Evolutionary conservation across 2,888 invertebrate species (phyloP), one percentile per base, ranked within the genome.

Genomic region (Nymphalis urticae): DNA sequence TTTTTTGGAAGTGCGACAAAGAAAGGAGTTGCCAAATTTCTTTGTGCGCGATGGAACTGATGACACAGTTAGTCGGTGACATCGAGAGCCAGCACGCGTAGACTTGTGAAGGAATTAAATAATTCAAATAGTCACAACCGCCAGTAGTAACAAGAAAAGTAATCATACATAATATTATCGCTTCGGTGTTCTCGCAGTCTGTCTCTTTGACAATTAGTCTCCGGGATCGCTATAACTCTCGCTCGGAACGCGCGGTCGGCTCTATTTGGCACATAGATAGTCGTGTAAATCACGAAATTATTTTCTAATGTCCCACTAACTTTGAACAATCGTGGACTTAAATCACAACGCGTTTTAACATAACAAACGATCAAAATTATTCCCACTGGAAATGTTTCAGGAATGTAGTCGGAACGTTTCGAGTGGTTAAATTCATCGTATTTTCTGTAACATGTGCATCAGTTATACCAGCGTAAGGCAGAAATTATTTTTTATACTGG

Each of bases 211-310:
- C 51, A 19, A 19, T 51, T 10, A 19, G 51, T 21, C 51, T 19
- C 21, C 51, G 56, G 50, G 61, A 13, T 17, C 6, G 47, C 56
- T 42, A 67, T 67, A 64, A 70, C 54, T 70, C 67, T 56, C 47
- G 42, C 47, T 50, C 32, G 62, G 62, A 60, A 56, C 56, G 60
- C 53, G 16, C 27, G 54, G 19, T 50, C 48, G 58, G 47, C 47
- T 60, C 68, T 71, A 68, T 71, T 68, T 71, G 63, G 65, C 70
- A 68, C 64, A 58, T 9, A 17, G 59, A 59, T 48, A 51, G 54
- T 24, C 19, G 50, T 56, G 59, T 69, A 71, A 71, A 68, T 71
- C 48, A 60, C 36, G 10, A 51, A 56, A 69, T 64, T 66, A 56
- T 66, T 68, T 64, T 63, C 56, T 62, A 70, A 70, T 66, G 59